These are phyloP conservation scores for Sigmodon hispidus DNA, from an alignment of 2,113 vertebrate genomes.

Conservation along the genomic window DNA sequence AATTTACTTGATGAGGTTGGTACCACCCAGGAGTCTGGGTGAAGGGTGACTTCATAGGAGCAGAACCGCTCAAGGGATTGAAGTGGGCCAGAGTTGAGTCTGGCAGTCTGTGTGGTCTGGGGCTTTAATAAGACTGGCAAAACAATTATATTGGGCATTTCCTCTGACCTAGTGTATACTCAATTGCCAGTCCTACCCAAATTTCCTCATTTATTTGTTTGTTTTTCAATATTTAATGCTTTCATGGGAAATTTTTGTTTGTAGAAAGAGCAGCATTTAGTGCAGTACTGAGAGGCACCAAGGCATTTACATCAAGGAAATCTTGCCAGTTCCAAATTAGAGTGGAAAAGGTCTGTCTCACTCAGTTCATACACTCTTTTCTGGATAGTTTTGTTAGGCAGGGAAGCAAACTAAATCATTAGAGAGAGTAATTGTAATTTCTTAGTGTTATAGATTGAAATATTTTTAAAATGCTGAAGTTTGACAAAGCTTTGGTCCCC, in stretches of 20 bases:
- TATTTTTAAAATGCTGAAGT: neutral
- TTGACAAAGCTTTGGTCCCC: neutral
- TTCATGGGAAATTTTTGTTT: neutral
- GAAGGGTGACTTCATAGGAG: neutral
- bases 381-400: conserved; percentile 8
- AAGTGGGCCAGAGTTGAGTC: neutral
- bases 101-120: neutral
- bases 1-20: neutral
- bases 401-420: neutral
- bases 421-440: neutral
- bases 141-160: neutral
- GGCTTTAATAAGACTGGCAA: neutral
- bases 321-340: neutral
- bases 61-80: neutral
- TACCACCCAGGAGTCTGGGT: neutral
- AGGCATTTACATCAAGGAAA: neutral
- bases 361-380: neutral
- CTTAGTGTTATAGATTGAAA: conserved; percentile 10
- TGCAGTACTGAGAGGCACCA: neutral
- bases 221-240: neutral
- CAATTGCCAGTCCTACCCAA: neutral
- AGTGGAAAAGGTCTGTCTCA: neutral
- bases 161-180: neutral
- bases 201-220: neutral
- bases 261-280: neutral